These are phyloP conservation scores for Vicugna pacos DNA, from an alignment of 2,113 vertebrate species.

Conservation along the genomic window DNA sequence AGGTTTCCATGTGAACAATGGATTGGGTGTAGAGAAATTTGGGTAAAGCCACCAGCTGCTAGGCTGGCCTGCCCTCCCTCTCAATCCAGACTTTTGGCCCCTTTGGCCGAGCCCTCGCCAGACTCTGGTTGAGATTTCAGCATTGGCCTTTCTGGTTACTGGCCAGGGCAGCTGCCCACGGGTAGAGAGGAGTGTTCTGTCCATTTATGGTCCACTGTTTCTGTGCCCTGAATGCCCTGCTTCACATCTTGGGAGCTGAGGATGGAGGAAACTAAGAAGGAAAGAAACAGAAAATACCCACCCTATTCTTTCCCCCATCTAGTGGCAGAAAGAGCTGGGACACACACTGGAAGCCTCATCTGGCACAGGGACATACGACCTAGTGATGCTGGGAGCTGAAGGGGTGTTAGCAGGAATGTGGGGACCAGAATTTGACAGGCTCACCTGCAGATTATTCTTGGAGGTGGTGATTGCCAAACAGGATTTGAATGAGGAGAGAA, in stretches of 20 bases:
- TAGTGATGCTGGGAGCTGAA: neutral
- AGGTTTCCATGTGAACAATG: neutral
- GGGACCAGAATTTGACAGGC: neutral
- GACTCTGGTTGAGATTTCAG: neutral
- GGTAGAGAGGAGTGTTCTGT: neutral
- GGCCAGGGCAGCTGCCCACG: neutral
- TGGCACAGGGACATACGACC: neutral
- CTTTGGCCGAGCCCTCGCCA: neutral
- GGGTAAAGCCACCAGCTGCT: neutral
- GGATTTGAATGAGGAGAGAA: constrained; percentile 27
- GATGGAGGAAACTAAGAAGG: neutral
- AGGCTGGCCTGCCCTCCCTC: neutral
- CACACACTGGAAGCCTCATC: neutral
- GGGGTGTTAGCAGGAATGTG: neutral
- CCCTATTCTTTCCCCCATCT: no score
- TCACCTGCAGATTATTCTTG: constrained; percentile 37
- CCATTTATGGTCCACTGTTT: neutral
- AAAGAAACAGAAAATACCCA: neutral
- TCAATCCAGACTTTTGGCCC: constrained; percentile 5
- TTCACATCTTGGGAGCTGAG: neutral
- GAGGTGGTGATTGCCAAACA: neutral
- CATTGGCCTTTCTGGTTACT: neutral
- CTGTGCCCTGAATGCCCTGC: neutral
- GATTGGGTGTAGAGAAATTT: neutral
- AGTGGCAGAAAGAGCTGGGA: neutral